Evolutionary conservation across 2,888 invertebrate genomes (phyloP).

Genomic region (Drosophila kuntzei): DNA sequence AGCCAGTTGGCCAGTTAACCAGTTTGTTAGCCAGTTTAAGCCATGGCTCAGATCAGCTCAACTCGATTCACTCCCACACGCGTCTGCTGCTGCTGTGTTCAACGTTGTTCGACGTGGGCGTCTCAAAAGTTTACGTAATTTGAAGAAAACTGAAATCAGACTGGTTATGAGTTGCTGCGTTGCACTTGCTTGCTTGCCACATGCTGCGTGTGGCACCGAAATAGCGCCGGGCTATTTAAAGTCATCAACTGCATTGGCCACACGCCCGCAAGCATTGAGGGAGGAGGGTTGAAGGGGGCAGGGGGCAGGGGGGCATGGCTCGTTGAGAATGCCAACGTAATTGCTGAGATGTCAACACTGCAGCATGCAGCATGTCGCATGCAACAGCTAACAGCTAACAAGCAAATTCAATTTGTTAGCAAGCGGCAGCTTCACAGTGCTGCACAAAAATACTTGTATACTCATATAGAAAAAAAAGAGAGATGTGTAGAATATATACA

Average conservation of each 20-base stretch:
- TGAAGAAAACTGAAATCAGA: constrained; percentile 23
- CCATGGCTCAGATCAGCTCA: constrained; percentile 37
- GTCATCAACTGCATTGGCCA: constrained; percentile 64
- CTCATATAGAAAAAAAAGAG: constrained; percentile 21
- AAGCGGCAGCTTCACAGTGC: constrained; percentile 33
- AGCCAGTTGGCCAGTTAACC: constrained; percentile 32
- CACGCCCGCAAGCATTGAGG: constrained; percentile 26
- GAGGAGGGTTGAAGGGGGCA: background rate
- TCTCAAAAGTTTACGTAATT: constrained; percentile 53
- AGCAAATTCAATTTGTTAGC: constrained; percentile 66
- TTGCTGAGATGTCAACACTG: constrained; percentile 57
- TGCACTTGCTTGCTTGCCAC: constrained; percentile 52
- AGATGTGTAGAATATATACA: constrained; percentile 19
- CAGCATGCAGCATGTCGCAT: constrained; percentile 20
- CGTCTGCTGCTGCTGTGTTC: constrained; percentile 16
- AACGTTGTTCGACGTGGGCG: constrained; percentile 39
- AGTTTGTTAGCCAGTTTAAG: constrained; percentile 49
- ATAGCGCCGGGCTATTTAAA: constrained; percentile 55
- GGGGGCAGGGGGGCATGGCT: constrained; percentile 26
- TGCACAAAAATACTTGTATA: constrained; percentile 13
- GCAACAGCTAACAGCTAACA: constrained; percentile 50
- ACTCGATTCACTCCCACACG: constrained; percentile 42
- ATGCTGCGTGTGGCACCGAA: constrained; percentile 43
- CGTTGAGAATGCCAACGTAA: constrained; percentile 45
- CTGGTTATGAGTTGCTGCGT: constrained; percentile 33